These are phyloP conservation scores for Aurelia aurita DNA, from an alignment of 30 jellyfish, hydroid and myxozoan species.

Conservation along the genomic window DNA sequence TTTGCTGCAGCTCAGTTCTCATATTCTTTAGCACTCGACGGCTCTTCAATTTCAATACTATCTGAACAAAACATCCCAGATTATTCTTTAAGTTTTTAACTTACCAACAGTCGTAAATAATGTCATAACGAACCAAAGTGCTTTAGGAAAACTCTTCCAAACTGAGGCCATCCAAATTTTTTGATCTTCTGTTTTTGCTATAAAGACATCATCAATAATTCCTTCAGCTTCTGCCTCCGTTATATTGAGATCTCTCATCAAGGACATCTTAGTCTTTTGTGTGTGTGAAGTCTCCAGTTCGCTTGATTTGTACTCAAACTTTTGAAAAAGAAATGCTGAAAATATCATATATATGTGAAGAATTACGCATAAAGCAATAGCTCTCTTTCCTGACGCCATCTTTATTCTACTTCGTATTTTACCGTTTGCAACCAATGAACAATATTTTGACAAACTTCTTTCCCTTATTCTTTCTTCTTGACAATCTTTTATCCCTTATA, in stretches of 20 bases:
- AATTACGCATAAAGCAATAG: neutral
- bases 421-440: no score
- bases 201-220: neutral
- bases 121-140: constrained; percentile 51
- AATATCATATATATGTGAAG: constrained; percentile 24
- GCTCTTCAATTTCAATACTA: no score
- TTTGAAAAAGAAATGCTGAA: constrained; percentile 26
- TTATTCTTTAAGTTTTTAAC: neutral
- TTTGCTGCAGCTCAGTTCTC: no score
- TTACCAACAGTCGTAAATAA: constrained; percentile 53
- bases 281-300: neutral
- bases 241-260: neutral
- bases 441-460: no score
- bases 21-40: neutral
- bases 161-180: neutral
- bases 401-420: neutral
- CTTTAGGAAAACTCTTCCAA: constrained; percentile 22
- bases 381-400: constrained; percentile 8
- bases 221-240: constrained; percentile 2
- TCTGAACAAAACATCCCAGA: neutral
- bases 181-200: constrained; percentile 12
- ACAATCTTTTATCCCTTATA: no score
- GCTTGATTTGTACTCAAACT: constrained; percentile 4
- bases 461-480: no score
- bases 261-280: neutral